Evolutionary conservation across 2,113 vertebrate species (phyloP).

Genomic region (Microcebus jonahi): DNA sequence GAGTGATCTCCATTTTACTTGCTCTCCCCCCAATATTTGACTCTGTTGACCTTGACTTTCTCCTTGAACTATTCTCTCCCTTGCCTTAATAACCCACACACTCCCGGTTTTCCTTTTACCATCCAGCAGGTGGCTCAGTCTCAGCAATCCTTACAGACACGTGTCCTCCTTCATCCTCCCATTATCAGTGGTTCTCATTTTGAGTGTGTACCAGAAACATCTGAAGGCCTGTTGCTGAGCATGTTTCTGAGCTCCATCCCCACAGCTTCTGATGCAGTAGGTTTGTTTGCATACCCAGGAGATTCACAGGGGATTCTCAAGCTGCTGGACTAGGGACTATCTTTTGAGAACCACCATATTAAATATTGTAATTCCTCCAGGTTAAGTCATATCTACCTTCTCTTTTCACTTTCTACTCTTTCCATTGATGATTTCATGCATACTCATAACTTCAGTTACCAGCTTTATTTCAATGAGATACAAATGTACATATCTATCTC

Average conservation of each 20-base stretch:
- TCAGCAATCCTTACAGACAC: not conserved
- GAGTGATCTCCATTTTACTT: not conserved
- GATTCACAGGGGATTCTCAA: not conserved
- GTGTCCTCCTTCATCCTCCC: not conserved
- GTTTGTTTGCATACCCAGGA: not conserved
- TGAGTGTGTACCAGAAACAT: not conserved
- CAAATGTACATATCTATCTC: not conserved
- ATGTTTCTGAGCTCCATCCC: not conserved
- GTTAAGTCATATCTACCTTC: not conserved
- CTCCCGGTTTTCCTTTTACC: not conserved
- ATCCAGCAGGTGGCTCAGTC: not conserved
- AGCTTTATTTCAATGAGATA: conserved; percentile 3
- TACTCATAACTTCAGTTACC: not conserved
- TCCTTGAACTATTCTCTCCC: not conserved
- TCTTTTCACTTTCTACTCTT: conserved; percentile 6
- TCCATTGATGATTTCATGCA: not conserved
- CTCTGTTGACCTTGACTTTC: not conserved
- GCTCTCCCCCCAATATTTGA: not conserved
- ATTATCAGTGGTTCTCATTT: not conserved
- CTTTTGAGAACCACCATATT: not conserved
- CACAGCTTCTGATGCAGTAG: not conserved
- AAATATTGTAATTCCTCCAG: not conserved
- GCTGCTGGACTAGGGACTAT: not conserved
- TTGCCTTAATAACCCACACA: not conserved
- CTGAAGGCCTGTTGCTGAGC: not conserved